These are phyloP conservation scores for Heliconius erato DNA, from an alignment of 2,888 invertebrate genomes.

Conservation along the genomic window DNA sequence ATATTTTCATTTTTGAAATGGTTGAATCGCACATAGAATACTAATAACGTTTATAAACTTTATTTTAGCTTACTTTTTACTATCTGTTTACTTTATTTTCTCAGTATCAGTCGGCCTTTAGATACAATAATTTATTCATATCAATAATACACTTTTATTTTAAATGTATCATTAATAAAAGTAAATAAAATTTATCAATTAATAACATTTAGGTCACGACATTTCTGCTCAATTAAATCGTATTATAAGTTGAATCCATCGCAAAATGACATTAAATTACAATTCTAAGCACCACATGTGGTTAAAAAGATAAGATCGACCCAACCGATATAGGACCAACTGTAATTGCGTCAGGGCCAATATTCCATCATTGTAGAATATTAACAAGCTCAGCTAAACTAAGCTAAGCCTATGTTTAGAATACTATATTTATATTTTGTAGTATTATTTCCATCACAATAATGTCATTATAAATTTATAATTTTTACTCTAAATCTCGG, in stretches of 20 bases:
- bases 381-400: constrained; percentile 15
- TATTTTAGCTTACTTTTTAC: background rate
- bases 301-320: constrained; percentile 35
- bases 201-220: background rate
- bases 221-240: background rate
- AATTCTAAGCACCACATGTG: constrained; percentile 33
- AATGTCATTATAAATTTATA: no score
- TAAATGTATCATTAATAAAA: background rate
- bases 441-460: no score
- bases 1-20: constrained; percentile 3
- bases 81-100: background rate
- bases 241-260: constrained; percentile 14
- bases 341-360: constrained; percentile 37
- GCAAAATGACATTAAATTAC: background rate
- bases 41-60: background rate
- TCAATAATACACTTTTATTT: background rate
- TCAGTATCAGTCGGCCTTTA: background rate
- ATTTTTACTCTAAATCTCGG: background rate
- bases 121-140: no score
- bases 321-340: constrained; percentile 34
- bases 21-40: constrained; percentile 3
- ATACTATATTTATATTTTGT: background rate
- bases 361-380: constrained; percentile 25
- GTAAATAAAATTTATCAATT: background rate
- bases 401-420: background rate